Evolutionary conservation across 1,140 invertebrate species (phyloP).

Genomic region (Camponotus pennsylvanicus): DNA sequence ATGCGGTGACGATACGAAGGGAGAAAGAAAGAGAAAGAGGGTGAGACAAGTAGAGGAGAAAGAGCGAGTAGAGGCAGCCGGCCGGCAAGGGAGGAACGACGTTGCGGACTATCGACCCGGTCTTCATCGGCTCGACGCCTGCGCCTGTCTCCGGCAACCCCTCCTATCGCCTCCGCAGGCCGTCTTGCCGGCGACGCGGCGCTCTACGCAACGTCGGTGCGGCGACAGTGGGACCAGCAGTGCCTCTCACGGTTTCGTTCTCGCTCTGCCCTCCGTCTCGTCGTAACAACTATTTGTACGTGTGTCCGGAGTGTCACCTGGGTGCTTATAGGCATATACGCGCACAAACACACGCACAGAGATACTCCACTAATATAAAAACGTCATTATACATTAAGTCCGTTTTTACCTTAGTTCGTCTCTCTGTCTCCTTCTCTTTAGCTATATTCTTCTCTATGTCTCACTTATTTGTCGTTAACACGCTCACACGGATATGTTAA

Average conservation of each 20-base stretch:
- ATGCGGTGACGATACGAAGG: slow-evolving; percentile 2
- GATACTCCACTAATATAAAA: background rate
- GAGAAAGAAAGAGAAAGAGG: background rate
- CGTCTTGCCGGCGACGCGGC: slow-evolving; percentile 84
- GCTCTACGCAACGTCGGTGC: slow-evolving; percentile 81
- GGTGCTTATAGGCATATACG: slow-evolving; percentile 5
- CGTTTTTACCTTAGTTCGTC: slow-evolving; percentile 30
- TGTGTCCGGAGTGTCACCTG: slow-evolving; percentile 68
- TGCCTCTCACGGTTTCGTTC: slow-evolving; percentile 80
- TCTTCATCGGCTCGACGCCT: slow-evolving; percentile 71
- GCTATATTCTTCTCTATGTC: slow-evolving; percentile 1
- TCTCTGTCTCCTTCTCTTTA: background rate
- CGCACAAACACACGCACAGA: background rate
- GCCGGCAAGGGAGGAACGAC: slow-evolving; percentile 75
- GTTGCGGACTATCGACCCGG: slow-evolving; percentile 85
- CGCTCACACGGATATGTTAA: slow-evolving; percentile 14
- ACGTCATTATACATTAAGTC: background rate
- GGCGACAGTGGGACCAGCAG: slow-evolving; percentile 78
- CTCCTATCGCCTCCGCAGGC: slow-evolving; percentile 77
- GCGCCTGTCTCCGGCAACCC: slow-evolving; percentile 75
- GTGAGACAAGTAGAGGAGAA: background rate
- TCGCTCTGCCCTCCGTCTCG: slow-evolving; percentile 73
- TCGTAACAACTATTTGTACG: slow-evolving; percentile 65
- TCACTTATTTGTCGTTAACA: slow-evolving; percentile 25
- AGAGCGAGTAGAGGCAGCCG: slow-evolving; percentile 10